Percentiles rank a stretch among this genome's conserved stretches.
Conservation (phyloP, 2,113 vertebrate species). For the Shinisaurus crocodilurus region DNA sequence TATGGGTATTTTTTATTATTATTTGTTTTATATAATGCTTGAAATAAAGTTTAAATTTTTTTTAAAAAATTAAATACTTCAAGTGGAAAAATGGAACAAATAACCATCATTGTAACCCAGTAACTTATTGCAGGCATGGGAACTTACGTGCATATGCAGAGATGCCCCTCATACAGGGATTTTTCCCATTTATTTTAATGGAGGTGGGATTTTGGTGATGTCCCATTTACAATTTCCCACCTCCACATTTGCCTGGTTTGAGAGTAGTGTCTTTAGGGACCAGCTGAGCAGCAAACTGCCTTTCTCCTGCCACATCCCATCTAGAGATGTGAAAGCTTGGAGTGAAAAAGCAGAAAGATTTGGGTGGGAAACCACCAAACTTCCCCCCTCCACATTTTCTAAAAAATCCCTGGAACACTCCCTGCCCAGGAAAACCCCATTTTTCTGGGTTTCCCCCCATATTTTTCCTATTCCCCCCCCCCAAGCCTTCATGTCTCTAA, state of each 20-base stretch:
- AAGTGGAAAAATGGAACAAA: background rate
- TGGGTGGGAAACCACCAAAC: no score
- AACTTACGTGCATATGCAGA: background rate
- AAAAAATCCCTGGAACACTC: no score
- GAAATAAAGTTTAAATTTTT: no score
- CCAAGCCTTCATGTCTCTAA: no score
- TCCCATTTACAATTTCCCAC: background rate
- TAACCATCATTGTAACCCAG: background rate
- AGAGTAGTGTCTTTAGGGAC: background rate
- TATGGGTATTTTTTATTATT: no score
- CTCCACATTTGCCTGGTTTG: background rate
- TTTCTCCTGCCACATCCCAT: background rate
- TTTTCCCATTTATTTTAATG: background rate
- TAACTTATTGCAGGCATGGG: background rate
- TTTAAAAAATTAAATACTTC: background rate
- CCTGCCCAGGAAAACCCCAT: no score
- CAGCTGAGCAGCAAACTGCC: background rate
- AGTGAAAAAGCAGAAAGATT: no score
- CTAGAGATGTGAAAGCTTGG: no score
- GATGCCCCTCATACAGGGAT: background rate
- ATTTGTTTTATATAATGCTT: no score
- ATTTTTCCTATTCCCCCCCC: no score
- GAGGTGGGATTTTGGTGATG: background rate
- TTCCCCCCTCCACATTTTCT: no score
- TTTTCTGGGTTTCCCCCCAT: no score